Evolutionary conservation across 2,797 vertebrate genomes (phyloP), one percentile per base, ranked within the genome.

Genomic region (Xerus rutilus): DNA sequence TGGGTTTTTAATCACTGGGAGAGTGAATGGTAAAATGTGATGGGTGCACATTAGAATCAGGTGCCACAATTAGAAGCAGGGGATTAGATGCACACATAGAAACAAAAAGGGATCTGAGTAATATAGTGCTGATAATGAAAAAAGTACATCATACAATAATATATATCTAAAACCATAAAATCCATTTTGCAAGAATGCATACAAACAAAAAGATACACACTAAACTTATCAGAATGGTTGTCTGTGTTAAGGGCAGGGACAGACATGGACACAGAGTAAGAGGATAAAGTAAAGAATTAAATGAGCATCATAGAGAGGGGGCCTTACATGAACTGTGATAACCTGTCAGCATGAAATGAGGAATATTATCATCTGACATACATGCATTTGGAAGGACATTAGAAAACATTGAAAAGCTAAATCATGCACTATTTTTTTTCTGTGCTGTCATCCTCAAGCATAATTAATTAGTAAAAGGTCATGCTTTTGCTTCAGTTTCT

Each of bases 151-250:
- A 30, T 59, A 21, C 28, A 79, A 67, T 93, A 62, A 39, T 43
- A 92, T 91, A 43, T 54, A 84, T 65, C 54, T 72, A 54, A 89
- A 95, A 64, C 12, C 39, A 72, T n/a, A 92, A 89, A 89, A 73
- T 21, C n/a, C 4, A 85, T 74, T 95, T 89, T 72, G 11, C 25
- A 70, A 70, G 17, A 70, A 82, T 87, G 43, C 30, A 35, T 76
- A 52, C 43, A 72, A 35, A 76, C 47, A 59, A 67, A 52, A 93
- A 62, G 43, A 88, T 84, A 47, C 14, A 76, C n/a, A 62, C 39
- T 93, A 91, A 81, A 54, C 64, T 21, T 69, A 32, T 45, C 47
- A 59, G 21, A 69, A 70, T 64, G 28, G 35, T 49, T 64, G 7
- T 47, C 67, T 74, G 45, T 74, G 32, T 30, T 69, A 13, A 9